Evolutionary conservation across 2,888 invertebrate species (phyloP), one percentile per base, ranked within the genome.

Genomic region (Hyles lineata): DNA sequence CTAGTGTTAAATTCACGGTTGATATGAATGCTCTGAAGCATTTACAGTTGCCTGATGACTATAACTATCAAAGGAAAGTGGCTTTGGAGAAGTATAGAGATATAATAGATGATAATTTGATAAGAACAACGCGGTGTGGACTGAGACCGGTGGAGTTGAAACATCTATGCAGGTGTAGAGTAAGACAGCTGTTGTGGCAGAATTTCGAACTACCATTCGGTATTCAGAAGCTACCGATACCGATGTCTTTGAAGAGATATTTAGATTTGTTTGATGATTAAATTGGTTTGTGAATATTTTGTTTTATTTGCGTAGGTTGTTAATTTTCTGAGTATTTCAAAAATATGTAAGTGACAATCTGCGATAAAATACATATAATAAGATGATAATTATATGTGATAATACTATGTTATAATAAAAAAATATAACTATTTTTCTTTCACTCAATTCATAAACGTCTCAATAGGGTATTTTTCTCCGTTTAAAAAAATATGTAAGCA

Each of bases 141-240:
- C 77, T 96, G 8, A 87, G 86, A 74, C 96, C 97, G 1, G 95
- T 96, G n/a, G 96, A 97, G 79, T 90, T 98, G 73, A 97, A 96
- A 78, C 98, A 98, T 88, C 89, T 98, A 4, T 96, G 97, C 80
- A 95, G 98, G 76, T 97, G 97, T 85, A 90, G 91, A 29, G 95
- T 98, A 63, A 95, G 98, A 74, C 91, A 96, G 67, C 87, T 91
- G 73, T 89, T 98, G 70, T 96, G 96, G 93, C 82, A 93, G 55
- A 97, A 97, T 84, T 97, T 96, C 89, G 96, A 96, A 79, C 87
- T 98, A 61, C 98, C 98, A 0, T 95, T 96, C 78, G 98, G 97
- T 19, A 97, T 98, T 77, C 94, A 95, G 78, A 95, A 95, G 25
- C 86, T 98, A 70, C 96, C 96, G 6, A 89, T 98, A 77, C 98